Base-by-base conservation (phyloP, 2,888 invertebrate species). In the Cryptocheilus praepositus region DNA sequence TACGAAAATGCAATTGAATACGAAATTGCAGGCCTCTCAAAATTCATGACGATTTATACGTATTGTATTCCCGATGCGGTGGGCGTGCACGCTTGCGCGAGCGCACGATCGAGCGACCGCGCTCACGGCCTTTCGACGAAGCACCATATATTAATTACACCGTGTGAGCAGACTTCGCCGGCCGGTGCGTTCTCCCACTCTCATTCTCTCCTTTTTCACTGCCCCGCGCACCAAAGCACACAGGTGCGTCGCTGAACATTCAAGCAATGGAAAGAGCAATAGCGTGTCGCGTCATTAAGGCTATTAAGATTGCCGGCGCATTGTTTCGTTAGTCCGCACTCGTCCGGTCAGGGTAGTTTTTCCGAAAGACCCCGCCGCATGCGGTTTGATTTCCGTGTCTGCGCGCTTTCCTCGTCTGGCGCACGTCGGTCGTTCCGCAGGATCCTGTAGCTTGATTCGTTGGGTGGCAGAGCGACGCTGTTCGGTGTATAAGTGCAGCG, bases 31-130 rank as follows among this genome's bases (percentile, higher is more conserved):
- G 74, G 74, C 77, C 83, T 83, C 81, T 83, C 83, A 83, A 83
- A 83, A 84, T 83, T 83, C 84, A 83, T 84, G 79, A 82, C 83
- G 83, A 83, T 83, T 84, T 83, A 84, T 84, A 78, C 76, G 80
- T 76, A 82, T 82, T 83, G 83, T 84, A 76, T 81, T 80, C 75
- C 69, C 77, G 63, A 74, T 70, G 79, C 72, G 64, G 73, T 81
- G 83, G 84, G 84, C 83, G 83, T 79, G 73, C 70, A 62, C 36
- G 36, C 25, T 68, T 73, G 72, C 67, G 72, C 71, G 64, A 51
- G 21, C 43, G 55, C 45, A 36, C 22, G 28, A 18, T 21, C 16
- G 55, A 55, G 55, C 11, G n/a, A 3, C 15, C 56, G 45, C 19
- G 18, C 57, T 19, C 57, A 61, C 62, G 64, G 69, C 70, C 67